A percentile compares a stretch with the other conserved stretches of the same genome.
These are phyloP conservation scores for Scrobipalpa atriplicella DNA, from an alignment of 2,888 invertebrate species.

Conservation along the genomic window DNA sequence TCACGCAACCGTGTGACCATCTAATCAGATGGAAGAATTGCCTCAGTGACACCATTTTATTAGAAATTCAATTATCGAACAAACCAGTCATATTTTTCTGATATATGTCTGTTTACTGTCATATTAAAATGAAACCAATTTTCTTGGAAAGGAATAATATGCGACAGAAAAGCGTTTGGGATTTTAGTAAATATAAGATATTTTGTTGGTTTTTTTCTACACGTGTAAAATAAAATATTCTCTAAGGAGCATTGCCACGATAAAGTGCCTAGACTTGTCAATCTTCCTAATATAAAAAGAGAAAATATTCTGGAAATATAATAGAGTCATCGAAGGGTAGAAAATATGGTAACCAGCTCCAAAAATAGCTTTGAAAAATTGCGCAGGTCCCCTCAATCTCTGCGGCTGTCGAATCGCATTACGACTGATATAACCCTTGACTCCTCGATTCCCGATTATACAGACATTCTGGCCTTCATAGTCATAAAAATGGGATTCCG, in stretches of 20 bases:
- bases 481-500: background rate
- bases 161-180: too few species aligned
- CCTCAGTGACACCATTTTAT: constrained; percentile 1
- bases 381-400: background rate
- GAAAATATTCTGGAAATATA: background rate
- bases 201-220: too few species aligned
- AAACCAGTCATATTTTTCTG: too few species aligned
- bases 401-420: background rate
- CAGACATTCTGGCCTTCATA: background rate
- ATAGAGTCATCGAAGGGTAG: background rate
- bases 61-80: background rate
- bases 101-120: too few species aligned
- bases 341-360: background rate
- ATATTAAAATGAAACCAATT: too few species aligned
- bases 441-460: background rate
- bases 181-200: too few species aligned
- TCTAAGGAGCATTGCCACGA: too few species aligned
- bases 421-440: background rate
- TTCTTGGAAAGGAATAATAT: too few species aligned
- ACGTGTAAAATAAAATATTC: too few species aligned
- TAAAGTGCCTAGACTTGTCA: background rate
- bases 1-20: constrained; percentile 10
- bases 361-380: constrained; percentile 1
- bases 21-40: constrained; percentile 13
- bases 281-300: background rate